Evolutionary conservation across 2,888 invertebrate species (phyloP), one percentile per base, ranked within the genome.

Genomic region (Sarcophaga caerulescens): DNA sequence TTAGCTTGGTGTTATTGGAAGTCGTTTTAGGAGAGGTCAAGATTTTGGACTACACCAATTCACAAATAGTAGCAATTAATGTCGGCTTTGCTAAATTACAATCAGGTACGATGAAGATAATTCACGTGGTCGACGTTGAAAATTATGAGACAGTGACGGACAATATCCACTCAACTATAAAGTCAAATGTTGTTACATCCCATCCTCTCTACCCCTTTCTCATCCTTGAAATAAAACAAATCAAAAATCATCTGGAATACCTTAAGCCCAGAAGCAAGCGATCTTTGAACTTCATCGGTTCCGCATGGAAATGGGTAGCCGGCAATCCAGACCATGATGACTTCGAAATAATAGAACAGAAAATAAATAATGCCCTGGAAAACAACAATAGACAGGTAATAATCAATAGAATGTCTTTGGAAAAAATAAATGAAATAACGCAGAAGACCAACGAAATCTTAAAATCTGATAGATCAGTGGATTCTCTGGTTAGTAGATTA

Each of bases 121-220:
- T 88, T 4, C 87, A 87, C 57, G 79, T 75, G 14, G 76, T 87
- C n/a, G 79, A 87, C 14, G 45, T 81, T 0, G 74, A 84, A 11
- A 65, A 78, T 25, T 78, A 81, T 62, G 44, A 74, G 14, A 44
- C 35, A 2, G 14, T 45, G 17, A 12, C 44, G 19, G 62, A 44
- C 11, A 59, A 45, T 14, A 65, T 68, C 59, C n/a, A 52, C 11
- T 60, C 47, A 21, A 14, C 12, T 23, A 23, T 52, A 11, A 47
- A 5, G 47, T 47, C 14, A 52, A 19, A 47, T n/a, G 47, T 69
- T 12, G 17, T 12, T 21, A 47, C 45, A 47, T 0, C 45, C 45
- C 45, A 47, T 3, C 45, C 45, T 12, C 8, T 47, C 45, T 47
- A 47, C 12, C 6, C 6, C 12, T 47, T 47, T 12, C 5, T 47